These are phyloP conservation scores for Cosmia trapezina DNA, from an alignment of 2,888 invertebrate genomes.

Conservation along the genomic window DNA sequence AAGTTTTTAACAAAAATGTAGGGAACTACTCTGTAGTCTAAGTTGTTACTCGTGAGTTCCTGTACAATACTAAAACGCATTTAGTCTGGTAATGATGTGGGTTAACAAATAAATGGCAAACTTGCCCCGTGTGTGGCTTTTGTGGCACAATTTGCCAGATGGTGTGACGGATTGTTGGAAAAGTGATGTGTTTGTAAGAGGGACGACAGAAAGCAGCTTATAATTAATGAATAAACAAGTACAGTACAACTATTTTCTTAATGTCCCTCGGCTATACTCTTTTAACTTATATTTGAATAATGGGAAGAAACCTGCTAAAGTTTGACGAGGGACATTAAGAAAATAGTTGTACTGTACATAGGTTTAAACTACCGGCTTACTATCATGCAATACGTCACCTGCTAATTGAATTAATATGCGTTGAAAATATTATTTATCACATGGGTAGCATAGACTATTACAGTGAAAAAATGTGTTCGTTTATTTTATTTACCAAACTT, in stretches of 20 bases:
- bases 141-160: conserved; percentile 23
- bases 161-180: not conserved
- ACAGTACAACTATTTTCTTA: no score
- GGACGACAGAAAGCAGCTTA: not conserved
- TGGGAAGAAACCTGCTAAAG: no score
- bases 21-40: conserved; percentile 12
- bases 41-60: conserved; percentile 24
- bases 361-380: not conserved
- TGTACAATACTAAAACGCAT: conserved; percentile 6
- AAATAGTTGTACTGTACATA: no score
- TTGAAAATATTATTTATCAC: not conserved
- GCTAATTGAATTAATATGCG: no score
- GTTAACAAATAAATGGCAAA: conserved; percentile 40
- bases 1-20: conserved; percentile 18
- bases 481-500: not conserved
- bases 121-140: conserved; percentile 4
- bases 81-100: conserved; percentile 46
- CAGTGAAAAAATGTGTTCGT: not conserved
- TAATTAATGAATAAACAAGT: not conserved
- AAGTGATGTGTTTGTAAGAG: not conserved
- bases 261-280: no score
- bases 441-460: not conserved
- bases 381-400: no score
- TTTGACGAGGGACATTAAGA: no score
- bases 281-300: no score